Percentiles rank a stretch among this genome's conserved stretches.
phyloP scores from a whole-genome alignment of 1,140 invertebrate genomes.

The Brachionus koreanus region DNA sequence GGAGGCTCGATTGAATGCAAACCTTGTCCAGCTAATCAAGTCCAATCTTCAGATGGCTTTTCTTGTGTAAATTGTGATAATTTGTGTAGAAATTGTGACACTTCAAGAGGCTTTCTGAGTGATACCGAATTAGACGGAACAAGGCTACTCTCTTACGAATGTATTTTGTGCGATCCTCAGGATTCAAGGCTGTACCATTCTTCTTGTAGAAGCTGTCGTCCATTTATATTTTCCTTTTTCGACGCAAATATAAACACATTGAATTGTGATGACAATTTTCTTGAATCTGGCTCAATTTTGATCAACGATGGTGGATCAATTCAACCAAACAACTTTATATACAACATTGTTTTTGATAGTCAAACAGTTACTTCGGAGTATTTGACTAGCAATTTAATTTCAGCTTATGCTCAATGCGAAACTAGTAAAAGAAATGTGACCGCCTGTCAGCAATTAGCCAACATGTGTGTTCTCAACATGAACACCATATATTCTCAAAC shows the following conservation, averaged over 20 bases:
- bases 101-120: not conserved
- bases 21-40: not conserved
- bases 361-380: not conserved
- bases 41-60: constrained; percentile 16
- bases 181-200: not conserved
- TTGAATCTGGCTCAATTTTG: not conserved
- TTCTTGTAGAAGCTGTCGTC: not conserved
- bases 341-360: not conserved
- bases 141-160: not conserved
- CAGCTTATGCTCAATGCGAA: not conserved
- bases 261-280: not conserved
- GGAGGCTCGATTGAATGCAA: constrained; percentile 20
- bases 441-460: constrained; percentile 65
- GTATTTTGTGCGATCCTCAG: not conserved
- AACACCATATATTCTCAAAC: constrained; percentile 52
- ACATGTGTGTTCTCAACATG: constrained; percentile 65
- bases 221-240: not conserved
- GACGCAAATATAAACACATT: not conserved
- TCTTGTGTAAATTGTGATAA: constrained; percentile 1
- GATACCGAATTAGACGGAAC: constrained; percentile 3
- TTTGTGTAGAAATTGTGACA: not conserved
- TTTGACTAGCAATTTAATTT: not conserved
- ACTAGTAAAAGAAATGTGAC: constrained; percentile 45
- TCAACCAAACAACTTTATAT: not conserved
- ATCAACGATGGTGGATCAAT: not conserved